Evolutionary conservation across 2,888 invertebrate genomes (phyloP), one percentile per base, ranked within the genome.

Genomic region (Drosophila nigricruria): DNA sequence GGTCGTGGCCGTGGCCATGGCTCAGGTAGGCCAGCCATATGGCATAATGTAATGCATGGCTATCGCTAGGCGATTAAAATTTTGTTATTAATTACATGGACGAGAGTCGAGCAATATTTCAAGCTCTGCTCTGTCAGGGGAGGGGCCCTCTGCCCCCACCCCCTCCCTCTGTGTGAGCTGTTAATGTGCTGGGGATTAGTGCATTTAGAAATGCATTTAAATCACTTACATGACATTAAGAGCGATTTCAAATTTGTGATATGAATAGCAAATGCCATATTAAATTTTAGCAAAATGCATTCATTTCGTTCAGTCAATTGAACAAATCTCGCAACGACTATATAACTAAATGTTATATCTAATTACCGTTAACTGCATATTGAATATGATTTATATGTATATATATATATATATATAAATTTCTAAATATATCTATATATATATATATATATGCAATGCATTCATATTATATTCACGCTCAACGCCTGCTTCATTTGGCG

Each of bases 31-130:
- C 23, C 25, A 10, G 34, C 50, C 30, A 32, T 3, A 20, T 3
- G 50, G 16, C 20, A n/a, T n/a, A 40, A 18, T 50, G 60, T 72
- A 70, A 75, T 69, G 64, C 72, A 58, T 58, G 74, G 72, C 79
- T 73, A 87, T 81, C 75, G 80, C 75, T 73, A 69, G 70, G 69
- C 81, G 88, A 89, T 85, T 85, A 87, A 81, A 87, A 86, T 84
- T 75, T 75, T 59, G 81, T 81, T 84, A 86, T 86, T 86, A 86
- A 86, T 86, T 86, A 84, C 73, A 87, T 77, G 74, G 61, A 60
- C 43, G 20, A n/a, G 52, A 45, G 52, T 34, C 36, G 70, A 49
- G 49, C 38, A 60, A 79, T 79, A 73, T 78, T 73, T 77, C 79
- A 73, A 16, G n/a, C 27, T 12, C 1, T 30, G 1, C 20, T 1